Evolutionary conservation across 2,888 invertebrate genomes (phyloP).

Genomic region (Xanthorhoe designata): DNA sequence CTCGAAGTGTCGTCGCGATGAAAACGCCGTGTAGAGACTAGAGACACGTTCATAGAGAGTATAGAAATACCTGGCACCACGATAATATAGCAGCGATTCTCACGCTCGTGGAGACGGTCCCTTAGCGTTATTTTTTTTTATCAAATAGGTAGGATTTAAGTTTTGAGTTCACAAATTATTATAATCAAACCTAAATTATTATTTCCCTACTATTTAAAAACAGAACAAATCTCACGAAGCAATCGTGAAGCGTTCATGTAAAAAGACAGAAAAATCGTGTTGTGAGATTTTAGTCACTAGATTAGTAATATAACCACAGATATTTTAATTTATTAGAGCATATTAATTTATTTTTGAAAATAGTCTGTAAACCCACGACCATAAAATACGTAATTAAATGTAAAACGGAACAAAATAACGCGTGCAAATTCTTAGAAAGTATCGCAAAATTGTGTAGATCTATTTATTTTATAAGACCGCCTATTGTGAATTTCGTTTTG

Average conservation of each 20-base stretch:
- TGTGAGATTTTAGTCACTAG: neutral
- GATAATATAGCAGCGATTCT: no score
- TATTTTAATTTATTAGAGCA: no score
- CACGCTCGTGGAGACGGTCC: no score
- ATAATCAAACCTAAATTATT: no score
- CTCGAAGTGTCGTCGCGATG: no score
- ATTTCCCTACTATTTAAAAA: no score
- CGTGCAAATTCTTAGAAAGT: conserved; percentile 6
- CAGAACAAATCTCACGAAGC: neutral
- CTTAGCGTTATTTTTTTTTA: no score
- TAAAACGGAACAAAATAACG: conserved; percentile 5
- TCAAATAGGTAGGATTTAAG: no score
- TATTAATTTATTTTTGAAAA: neutral
- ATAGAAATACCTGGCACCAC: no score
- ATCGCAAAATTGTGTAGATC: conserved; percentile 27
- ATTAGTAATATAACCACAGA: neutral
- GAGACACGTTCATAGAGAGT: no score
- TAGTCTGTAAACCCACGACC: conserved; percentile 2
- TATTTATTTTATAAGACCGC: conserved; percentile 31
- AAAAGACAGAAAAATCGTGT: neutral
- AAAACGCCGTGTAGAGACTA: no score
- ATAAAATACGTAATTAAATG: conserved; percentile 8
- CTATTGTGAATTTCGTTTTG: conserved; percentile 21
- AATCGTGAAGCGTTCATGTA: neutral
- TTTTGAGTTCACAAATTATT: no score